Evolutionary conservation across 2,797 vertebrate genomes (phyloP).

Genomic region (Pterois miles): DNA sequence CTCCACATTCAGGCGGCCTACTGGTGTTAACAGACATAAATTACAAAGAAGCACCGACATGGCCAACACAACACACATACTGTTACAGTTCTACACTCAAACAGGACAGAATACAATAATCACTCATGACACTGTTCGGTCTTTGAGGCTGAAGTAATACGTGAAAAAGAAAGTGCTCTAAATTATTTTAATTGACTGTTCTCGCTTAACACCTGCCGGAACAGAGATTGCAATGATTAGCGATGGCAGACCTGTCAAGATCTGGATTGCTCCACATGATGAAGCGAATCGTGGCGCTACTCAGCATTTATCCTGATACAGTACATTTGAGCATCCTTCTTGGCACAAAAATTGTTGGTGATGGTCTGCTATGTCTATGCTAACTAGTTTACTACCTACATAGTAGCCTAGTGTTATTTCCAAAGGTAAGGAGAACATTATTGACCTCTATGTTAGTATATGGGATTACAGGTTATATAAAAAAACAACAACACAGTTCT

Average conservation of each 20-base stretch:
- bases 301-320: background rate
- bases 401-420: background rate
- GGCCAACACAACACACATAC: slow-evolving; percentile 34
- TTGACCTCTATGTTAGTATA: too few relatives aligned
- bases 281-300: background rate
- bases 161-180: background rate
- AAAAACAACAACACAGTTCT: too few relatives aligned
- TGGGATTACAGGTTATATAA: too few relatives aligned
- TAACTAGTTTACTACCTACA: background rate
- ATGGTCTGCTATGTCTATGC: background rate
- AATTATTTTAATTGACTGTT: background rate
- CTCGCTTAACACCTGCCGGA: background rate
- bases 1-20: slow-evolving; percentile 49
- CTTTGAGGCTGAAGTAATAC: background rate
- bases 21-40: slow-evolving; percentile 35
- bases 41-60: slow-evolving; percentile 23
- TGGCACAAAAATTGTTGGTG: background rate
- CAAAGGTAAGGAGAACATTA: too few relatives aligned
- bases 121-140: background rate
- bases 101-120: slow-evolving; percentile 33
- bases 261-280: background rate
- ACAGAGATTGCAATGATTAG: background rate
- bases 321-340: too few relatives aligned
- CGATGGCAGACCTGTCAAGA: background rate
- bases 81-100: slow-evolving; percentile 21